These are phyloP conservation scores for Rhinolophus ferrumequinum DNA, from an alignment of 2,113 vertebrate species.

Conservation along the genomic window DNA sequence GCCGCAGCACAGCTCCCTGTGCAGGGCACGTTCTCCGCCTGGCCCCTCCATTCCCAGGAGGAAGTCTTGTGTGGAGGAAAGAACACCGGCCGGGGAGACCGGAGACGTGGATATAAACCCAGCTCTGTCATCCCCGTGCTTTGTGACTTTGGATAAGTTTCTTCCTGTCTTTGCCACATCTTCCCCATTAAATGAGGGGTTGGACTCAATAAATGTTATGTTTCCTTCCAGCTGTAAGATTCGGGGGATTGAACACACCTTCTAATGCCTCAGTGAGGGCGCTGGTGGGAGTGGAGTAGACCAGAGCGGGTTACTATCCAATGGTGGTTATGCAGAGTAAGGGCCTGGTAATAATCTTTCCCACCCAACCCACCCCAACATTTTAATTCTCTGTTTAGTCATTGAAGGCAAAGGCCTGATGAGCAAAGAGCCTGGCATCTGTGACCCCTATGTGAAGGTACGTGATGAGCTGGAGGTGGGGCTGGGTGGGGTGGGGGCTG, in stretches of 20 bases:
- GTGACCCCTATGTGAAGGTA: conserved; percentile 92
- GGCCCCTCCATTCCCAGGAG: not conserved
- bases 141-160: not conserved
- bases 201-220: not conserved
- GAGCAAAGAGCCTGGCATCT: conserved; percentile 75
- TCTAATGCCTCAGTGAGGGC: not conserved
- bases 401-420: conserved; percentile 89
- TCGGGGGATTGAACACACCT: not conserved
- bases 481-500: not conserved
- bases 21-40: not conserved
- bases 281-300: not conserved
- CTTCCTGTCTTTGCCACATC: not conserved
- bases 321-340: not conserved
- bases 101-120: not conserved
- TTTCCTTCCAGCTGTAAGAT: not conserved
- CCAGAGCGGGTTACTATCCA: not conserved
- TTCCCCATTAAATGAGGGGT: not conserved
- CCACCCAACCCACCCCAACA: not conserved
- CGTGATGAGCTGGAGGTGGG: not conserved
- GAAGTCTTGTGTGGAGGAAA: not conserved
- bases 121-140: not conserved
- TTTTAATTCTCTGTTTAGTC: conserved; percentile 84
- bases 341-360: not conserved
- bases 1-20: fast-evolving
- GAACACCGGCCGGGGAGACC: not conserved